Base-by-base conservation (phyloP, 2,888 invertebrate species). In the Chaetoderma sp. region DNA sequence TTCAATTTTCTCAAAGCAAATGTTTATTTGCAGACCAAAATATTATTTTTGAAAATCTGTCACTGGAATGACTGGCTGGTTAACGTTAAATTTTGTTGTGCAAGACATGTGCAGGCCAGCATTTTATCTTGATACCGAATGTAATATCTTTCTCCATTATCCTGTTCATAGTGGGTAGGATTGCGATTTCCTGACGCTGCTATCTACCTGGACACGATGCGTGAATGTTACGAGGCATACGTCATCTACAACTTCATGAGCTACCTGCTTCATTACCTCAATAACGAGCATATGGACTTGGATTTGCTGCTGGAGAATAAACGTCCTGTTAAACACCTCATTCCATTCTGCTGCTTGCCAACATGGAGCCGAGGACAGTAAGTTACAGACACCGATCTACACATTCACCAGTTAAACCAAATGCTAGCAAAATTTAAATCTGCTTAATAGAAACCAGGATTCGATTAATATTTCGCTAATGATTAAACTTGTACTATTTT, bases 211-310 rank as follows among this genome's bases (percentile, higher is more conserved):
- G 96, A 98, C 86, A 94, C 95, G 76, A 87, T 94, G 58, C 90
- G 97, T 84, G 97, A 98, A 89, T 97, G 96, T 85, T 98, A 97
- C 84, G 98, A 98, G 88, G 97, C 96, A 0, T 98, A 96, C 89
- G 97, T 97, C 2, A 97, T 98, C 80, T 97, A 98, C 86, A 97
- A 96, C 88, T 98, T 98, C 84, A 96, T 97, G 95, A 93, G 93
- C 81, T 98, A 94, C 86, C 89, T 98, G 75, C 88, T 97, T 67
- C 95, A 94, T 84, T 98, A 95, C 87, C 89, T 98, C 58, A 93
- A 94, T 88, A 83, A 92, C 79, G 93, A 93, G 82, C 92, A 83
- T 63, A 81, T 93, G 88, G 94, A 96, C 84, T 88, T 96, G 71
- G 94, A 95, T 85, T 92, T 92, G 63, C 71, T 74, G 10, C 60